Conservation (phyloP, 2,797 vertebrate genomes). For the Phoxinus dragarum region DNA sequence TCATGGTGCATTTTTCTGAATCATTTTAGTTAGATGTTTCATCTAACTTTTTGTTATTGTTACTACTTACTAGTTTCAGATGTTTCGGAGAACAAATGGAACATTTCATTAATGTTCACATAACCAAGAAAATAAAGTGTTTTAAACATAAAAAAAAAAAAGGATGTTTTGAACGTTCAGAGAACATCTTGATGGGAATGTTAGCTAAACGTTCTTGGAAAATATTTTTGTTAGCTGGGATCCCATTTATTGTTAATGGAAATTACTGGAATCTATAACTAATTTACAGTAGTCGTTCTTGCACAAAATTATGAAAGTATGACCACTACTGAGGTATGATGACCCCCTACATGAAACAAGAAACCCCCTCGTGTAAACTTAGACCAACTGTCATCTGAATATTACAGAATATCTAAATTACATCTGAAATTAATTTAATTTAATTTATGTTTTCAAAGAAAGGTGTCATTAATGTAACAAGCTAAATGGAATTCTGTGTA, state of each 20-base stretch:
- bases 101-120: not conserved
- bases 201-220: not conserved
- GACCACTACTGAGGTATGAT: not conserved
- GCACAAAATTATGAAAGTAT: not conserved
- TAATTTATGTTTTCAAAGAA: not conserved
- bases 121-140: too few relatives aligned
- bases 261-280: not conserved
- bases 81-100: not conserved
- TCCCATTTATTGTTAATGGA: not conserved
- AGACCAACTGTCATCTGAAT: not conserved
- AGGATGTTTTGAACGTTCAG: not conserved
- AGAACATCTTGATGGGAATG: not conserved
- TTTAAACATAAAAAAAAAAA: too few relatives aligned
- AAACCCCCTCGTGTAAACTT: not conserved
- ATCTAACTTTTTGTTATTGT: not conserved
- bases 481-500: slow-evolving; percentile 5
- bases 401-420: not conserved
- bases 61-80: not conserved
- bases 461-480: not conserved
- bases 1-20: not conserved
- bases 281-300: not conserved
- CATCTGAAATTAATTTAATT: not conserved
- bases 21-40: not conserved
- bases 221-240: too few relatives aligned
- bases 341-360: not conserved